Base-by-base conservation (phyloP, 2,888 invertebrate species). In the Meganola albula region DNA sequence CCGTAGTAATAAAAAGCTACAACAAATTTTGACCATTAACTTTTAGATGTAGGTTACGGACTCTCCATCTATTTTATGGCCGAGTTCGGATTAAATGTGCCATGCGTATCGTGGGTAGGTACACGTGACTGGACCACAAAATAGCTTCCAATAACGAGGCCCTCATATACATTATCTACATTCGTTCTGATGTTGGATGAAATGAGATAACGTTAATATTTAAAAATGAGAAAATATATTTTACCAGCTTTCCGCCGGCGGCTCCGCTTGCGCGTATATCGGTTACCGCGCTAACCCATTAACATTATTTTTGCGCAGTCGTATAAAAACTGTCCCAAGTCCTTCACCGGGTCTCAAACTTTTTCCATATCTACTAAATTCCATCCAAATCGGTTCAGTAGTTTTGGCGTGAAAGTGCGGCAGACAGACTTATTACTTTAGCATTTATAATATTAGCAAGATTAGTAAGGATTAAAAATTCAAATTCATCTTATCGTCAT, bases 11-110 rank as follows among this genome's bases (percentile, higher is more conserved):
- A 49, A 45, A 48, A 23, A 46, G 27, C 40, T 37, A 48, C 41
- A 40, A 43, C 34, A 31, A 24, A 34, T 33, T 45, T 36, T 54
- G 47, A 34, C 46, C 44, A 48, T 46, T 44, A 51, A n/a, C n/a
- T n/a, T 54, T 51, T 43, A 37, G 34, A 41, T 34, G 40, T 35
- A 43, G 46, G 34, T 29, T 25, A 35, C 31, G 28, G 44, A 34
- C 35, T 37, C 38, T 49, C 44, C 42, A 39, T 47, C 44, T 41
- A 30, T 44, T 53, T 54, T 56, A 53, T 56, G 44, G 40, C 37
- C 38, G 44, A 22, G 35, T 44, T 38, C 25, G 27, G 27, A 23
- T 29, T 37, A 44, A 44, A 54, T 44, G 44, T 50, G 38, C 38
- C 33, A 39, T 44, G 36, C 35, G 34, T 43, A 40, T 48, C 27